Evolutionary conservation across 2,888 invertebrate genomes (phyloP), one percentile per base, ranked within the genome.

Genomic region (Athetis lepigone): DNA sequence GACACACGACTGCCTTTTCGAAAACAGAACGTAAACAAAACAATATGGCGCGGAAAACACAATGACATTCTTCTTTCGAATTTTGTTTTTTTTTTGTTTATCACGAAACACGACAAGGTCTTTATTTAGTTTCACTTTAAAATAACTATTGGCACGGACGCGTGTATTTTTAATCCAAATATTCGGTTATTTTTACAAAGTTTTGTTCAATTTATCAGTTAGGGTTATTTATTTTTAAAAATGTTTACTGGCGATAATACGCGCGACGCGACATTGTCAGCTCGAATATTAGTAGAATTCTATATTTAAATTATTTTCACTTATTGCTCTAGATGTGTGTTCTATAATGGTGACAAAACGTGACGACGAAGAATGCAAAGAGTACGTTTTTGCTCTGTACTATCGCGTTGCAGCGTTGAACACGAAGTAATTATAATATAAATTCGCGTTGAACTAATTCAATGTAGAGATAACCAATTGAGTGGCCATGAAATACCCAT

Each of bases 261-360:
- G 84, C 87, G 86, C 90, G 87, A 82, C 88, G 84, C 88, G 87
- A 92, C 89, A 91, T 91, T 94, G 92, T 92, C 91, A 90, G 90
- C 86, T 87, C 81, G 79, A 83, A 85, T 90, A 89, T 89, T 90
- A 90, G 89, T 88, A 85, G 86, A 84, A 81, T 84, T 85, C 86
- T 86, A 86, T 79, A 82, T 83, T 84, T 86, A 84, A 75, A 83
- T 77, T 77, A 80, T 81, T 85, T 86, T 84, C 81, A 80, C 77
- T 75, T 76, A 81, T 74, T 77, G 75, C 75, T 77, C 64, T 50
- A 61, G 69, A 79, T 66, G 40, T 66, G 40, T 75, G 85, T 81
- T 91, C 89, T 80, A 90, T 64, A 92, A 74, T 88, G 83, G 50
- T 40, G 33, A 13, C 50, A 70, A n/a, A n/a, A 23, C 29, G 11